phyloP scores from a whole-genome alignment of 2,888 invertebrate genomes.

The Clepsis dumicolana region DNA sequence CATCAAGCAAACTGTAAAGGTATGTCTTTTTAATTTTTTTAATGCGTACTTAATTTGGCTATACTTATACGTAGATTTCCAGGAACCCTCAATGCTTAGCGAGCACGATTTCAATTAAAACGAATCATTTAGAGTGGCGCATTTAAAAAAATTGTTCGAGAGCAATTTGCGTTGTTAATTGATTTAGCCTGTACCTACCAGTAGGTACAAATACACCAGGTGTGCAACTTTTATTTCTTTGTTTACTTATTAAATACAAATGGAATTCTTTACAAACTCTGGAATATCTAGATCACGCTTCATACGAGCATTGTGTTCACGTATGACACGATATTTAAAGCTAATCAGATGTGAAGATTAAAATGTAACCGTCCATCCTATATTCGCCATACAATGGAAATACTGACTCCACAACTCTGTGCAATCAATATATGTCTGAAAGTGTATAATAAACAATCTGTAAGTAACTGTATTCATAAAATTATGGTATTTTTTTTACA shows the following conservation, averaged over 20 bases:
- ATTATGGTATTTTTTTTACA: background rate
- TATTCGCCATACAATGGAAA: constrained; percentile 19
- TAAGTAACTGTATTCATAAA: too few relatives aligned
- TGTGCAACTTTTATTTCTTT: background rate
- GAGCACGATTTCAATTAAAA: constrained; percentile 12
- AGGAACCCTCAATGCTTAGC: background rate
- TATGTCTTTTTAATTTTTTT: background rate
- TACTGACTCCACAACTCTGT: constrained; percentile 10
- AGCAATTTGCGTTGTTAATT: constrained; percentile 13
- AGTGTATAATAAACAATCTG: background rate
- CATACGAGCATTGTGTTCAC: constrained; percentile 8
- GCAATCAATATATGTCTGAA: background rate
- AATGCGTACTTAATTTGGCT: background rate
- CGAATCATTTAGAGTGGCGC: constrained; percentile 6
- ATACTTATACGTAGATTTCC: background rate
- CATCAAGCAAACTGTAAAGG: background rate
- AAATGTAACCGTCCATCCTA: constrained; percentile 18
- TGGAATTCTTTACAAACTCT: background rate
- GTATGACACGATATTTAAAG: constrained; percentile 30
- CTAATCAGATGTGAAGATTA: constrained; percentile 37
- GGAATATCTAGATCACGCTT: background rate
- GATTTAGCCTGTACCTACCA: constrained; percentile 3
- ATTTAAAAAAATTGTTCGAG: constrained; percentile 1
- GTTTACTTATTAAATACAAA: background rate
- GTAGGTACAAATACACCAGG: background rate